Base-by-base conservation (phyloP, 2,113 vertebrate genomes). In the Mola mola region DNA sequence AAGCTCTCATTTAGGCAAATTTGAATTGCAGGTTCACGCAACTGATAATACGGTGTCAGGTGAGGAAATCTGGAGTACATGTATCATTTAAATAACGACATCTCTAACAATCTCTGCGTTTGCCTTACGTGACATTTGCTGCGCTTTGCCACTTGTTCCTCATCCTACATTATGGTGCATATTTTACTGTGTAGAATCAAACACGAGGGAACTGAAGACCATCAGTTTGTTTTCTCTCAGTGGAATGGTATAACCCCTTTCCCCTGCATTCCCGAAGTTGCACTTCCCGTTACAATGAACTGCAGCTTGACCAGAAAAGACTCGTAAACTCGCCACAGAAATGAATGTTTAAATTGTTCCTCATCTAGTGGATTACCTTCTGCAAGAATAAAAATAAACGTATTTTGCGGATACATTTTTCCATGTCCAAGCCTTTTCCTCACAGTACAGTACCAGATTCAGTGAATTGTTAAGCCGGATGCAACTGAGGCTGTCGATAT, bases 121-220 rank as follows among this genome's bases (percentile, higher is more conserved):
- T 12, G 10, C 22, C 2, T 29, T 29, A n/a, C 13, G 3, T 52
- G 58, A 60, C 42, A 26, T 66, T 56, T 42, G 8, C 1, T 17
- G 20, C n/a, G 43, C 21, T 36, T 8, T 17, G 5, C 34, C 2
- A 40, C 21, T 66, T 55, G 21, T 76, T 77, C 56, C 60, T 62
- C 25, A 44, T 71, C 6, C 16, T 20, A 5, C 10, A 47, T 21
- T 10, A 33, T 4, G 8, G 6, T 24, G 16, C 5, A 22, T n/a
- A 38, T 66, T 58, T 24, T 16, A 47, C 22, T 6, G 7, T 41
- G 1, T 9, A 7, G 5, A 21, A 43, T 22, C 31, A 19, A 66
- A 60, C n/a, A n/a, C n/a, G 34, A 52, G 44, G 67, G 47, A 79
- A 61, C 44, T n/a, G 8, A 0, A 0, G 0, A 17, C 25, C 13